Conservation (phyloP, 2,113 vertebrate species). For the Tachycineta bicolor region DNA sequence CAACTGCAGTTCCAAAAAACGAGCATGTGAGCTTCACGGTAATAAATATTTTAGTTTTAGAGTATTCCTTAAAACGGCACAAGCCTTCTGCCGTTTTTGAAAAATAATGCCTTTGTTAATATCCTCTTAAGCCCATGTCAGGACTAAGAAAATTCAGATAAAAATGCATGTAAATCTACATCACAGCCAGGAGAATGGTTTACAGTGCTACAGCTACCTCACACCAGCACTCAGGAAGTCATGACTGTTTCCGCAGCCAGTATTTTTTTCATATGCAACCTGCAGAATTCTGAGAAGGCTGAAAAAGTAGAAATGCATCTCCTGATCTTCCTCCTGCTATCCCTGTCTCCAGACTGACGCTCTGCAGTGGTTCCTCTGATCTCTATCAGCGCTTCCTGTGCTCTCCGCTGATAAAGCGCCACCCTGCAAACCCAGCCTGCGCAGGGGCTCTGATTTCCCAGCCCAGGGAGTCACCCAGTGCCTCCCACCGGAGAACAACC, state of each 20-base stretch:
- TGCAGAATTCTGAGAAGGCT: neutral
- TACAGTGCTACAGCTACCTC: neutral
- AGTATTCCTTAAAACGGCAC: neutral
- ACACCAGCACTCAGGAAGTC: slow-evolving; percentile 2
- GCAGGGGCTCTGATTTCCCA: neutral
- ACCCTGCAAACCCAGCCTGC: neutral
- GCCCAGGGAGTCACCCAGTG: neutral
- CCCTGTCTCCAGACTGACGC: neutral
- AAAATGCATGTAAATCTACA: neutral
- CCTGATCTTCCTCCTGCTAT: neutral
- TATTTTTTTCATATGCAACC: neutral
- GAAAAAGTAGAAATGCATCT: neutral
- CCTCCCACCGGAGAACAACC: neutral
- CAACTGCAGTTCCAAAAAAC: neutral
- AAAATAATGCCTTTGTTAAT: neutral
- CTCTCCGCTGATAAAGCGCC: neutral
- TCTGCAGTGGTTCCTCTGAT: neutral
- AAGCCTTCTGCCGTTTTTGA: neutral
- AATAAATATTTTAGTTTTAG: neutral
- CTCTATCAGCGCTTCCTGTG: neutral
- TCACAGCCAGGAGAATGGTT: neutral
- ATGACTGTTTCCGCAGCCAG: neutral
- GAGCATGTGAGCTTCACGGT: neutral
- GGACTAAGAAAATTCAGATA: neutral
- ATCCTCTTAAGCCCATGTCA: neutral